phyloP scores from a whole-genome alignment of 1,140 invertebrate species.

The Anastrepha obliqua region DNA sequence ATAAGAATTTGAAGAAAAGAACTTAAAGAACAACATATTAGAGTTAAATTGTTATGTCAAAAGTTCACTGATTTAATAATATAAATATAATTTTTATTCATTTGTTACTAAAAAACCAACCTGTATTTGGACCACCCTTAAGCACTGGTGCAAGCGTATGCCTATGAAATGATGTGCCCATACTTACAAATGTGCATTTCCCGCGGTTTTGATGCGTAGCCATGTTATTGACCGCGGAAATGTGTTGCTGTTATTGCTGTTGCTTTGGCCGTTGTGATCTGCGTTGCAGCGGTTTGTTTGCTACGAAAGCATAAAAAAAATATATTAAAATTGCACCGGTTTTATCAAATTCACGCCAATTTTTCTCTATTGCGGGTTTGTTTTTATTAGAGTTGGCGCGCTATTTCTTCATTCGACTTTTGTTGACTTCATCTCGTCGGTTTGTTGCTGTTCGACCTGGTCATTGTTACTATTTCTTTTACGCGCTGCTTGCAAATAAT shows the following conservation, averaged over 20 bases:
- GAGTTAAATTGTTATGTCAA: too few relatives aligned
- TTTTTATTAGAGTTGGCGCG: not conserved
- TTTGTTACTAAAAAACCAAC: too few relatives aligned
- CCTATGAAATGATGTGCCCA: not conserved
- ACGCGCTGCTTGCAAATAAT: too few relatives aligned
- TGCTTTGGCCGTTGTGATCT: not conserved
- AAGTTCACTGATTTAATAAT: too few relatives aligned
- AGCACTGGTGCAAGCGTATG: too few relatives aligned
- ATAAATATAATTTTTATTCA: too few relatives aligned
- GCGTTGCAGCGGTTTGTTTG: slow-evolving; percentile 20
- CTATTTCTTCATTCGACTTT: not conserved
- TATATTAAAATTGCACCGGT: slow-evolving; percentile 40
- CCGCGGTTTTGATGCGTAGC: slow-evolving; percentile 33
- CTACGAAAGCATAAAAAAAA: not conserved
- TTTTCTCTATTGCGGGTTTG: slow-evolving; percentile 10
- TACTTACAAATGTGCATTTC: not conserved
- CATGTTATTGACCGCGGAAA: slow-evolving; percentile 51
- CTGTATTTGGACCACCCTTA: too few relatives aligned
- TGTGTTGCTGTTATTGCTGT: slow-evolving; percentile 14
- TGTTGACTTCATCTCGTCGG: not conserved
- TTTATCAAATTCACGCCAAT: slow-evolving; percentile 37
- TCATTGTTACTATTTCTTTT: not conserved
- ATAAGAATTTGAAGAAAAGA: too few relatives aligned
- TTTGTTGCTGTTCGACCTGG: slow-evolving; percentile 15
- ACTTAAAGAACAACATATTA: too few relatives aligned